Conservation (phyloP, 2,888 invertebrate genomes). For the Mythimna pallens region DNA sequence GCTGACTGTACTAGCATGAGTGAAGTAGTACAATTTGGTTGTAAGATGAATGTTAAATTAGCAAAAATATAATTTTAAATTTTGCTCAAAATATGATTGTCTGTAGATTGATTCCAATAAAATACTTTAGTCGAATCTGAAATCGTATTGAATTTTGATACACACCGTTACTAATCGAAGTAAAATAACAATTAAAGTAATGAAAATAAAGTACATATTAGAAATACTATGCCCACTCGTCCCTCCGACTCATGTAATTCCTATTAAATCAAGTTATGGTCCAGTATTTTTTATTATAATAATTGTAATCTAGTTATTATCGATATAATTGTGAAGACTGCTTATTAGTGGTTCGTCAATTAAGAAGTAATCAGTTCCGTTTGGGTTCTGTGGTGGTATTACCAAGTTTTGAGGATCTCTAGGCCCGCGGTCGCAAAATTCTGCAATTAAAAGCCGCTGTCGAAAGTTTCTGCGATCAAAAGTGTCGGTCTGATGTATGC, state of each 20-base stretch:
- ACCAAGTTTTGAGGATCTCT: conserved; percentile 44
- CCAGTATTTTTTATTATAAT: conserved; percentile 87
- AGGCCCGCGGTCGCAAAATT: conserved; percentile 3
- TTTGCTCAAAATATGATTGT: conserved; percentile 47
- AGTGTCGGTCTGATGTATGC: conserved; percentile 11
- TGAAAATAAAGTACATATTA: conserved; percentile 65
- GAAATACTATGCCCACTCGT: conserved; percentile 62
- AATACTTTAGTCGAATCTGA: conserved; percentile 17
- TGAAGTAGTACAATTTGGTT: conserved; percentile 50
- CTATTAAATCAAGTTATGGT: conserved; percentile 88
- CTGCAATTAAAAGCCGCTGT: conserved; percentile 8
- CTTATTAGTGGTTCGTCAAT: conserved; percentile 88
- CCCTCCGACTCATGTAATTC: conserved; percentile 77
- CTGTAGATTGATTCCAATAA: conserved; percentile 20
- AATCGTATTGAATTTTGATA: neutral
- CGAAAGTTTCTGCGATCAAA: conserved; percentile 15
- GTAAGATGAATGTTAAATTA: conserved; percentile 27
- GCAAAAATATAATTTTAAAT: conserved; percentile 44
- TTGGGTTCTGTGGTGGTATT: conserved; percentile 68
- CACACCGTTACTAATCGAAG: conserved; percentile 2
- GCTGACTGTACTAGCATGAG: conserved; percentile 38
- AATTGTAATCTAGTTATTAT: conserved; percentile 76
- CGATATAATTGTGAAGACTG: conserved; percentile 86
- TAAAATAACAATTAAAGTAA: conserved; percentile 17
- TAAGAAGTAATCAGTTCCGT: conserved; percentile 74